Evolutionary conservation across 1,140 invertebrate species (phyloP).

Genomic region (Ditylenchus dipsaci): DNA sequence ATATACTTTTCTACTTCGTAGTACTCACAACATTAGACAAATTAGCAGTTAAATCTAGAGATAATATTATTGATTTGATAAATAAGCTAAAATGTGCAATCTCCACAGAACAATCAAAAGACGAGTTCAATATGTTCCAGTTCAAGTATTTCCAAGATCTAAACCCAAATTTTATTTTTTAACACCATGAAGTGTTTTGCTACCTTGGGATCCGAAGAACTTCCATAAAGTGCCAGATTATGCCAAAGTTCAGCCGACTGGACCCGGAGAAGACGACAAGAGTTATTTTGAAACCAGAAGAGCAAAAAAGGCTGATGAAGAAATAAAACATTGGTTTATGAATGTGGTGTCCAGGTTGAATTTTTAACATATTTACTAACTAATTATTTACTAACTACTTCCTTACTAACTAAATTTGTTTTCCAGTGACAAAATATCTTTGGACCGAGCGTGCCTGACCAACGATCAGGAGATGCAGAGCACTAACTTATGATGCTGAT

Average conservation of each 20-base stretch:
- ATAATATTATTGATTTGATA: no score
- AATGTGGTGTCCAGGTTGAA: slow-evolving; percentile 38
- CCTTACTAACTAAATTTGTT: background rate
- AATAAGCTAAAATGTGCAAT: no score
- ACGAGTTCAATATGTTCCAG: no score
- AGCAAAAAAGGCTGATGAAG: slow-evolving; percentile 20
- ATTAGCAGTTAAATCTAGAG: slow-evolving; percentile 12
- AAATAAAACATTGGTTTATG: slow-evolving; percentile 42
- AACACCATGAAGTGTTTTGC: slow-evolving; percentile 3
- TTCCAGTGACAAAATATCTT: slow-evolving; percentile 44
- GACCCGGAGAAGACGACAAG: slow-evolving; percentile 32
- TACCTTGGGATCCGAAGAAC: background rate
- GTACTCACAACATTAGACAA: slow-evolving; percentile 5
- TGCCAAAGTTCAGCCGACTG: background rate
- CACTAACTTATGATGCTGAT: slow-evolving; percentile 26
- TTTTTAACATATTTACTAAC: no score
- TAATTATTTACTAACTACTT: no score
- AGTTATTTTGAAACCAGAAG: slow-evolving; percentile 28
- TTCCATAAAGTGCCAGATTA: background rate
- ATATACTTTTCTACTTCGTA: slow-evolving; percentile 11
- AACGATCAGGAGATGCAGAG: slow-evolving; percentile 22
- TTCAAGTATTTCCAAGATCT: slow-evolving; percentile 1
- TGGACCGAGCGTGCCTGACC: slow-evolving; percentile 33
- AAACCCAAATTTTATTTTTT: background rate
- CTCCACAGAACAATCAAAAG: no score